Percentiles rank a stretch among this genome's conserved stretches.
Conservation (phyloP, 2,113 vertebrate species). For the Nesogale talazaci region DNA sequence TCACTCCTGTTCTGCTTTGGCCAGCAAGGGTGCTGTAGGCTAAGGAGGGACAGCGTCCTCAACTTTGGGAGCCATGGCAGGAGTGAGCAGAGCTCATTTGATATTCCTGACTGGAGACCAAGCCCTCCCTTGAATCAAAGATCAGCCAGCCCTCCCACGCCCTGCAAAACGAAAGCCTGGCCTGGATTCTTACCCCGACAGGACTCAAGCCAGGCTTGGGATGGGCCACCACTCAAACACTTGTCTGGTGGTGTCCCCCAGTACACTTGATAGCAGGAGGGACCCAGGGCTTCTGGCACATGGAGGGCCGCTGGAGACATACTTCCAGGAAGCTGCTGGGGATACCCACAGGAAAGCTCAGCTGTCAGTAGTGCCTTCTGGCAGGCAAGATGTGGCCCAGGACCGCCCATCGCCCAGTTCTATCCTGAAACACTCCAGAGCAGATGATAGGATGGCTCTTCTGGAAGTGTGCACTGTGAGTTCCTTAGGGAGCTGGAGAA, state of each 20-base stretch:
- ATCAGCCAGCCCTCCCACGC: not conserved
- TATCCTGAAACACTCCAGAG: not conserved
- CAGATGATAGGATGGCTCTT: not conserved
- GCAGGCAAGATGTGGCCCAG: not conserved
- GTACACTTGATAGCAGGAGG: constrained; percentile 57
- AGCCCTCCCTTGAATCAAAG: not conserved
- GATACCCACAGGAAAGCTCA: constrained; percentile 33
- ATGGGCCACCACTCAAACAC: not conserved
- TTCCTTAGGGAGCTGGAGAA: too few relatives aligned
- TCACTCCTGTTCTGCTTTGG: not conserved
- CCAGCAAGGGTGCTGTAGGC: not conserved
- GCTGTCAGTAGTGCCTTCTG: not conserved
- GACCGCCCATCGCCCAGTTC: not conserved
- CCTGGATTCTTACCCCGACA: constrained; percentile 73
- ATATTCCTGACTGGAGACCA: not conserved
- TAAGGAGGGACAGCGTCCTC: not conserved
- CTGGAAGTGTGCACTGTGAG: not conserved
- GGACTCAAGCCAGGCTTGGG: constrained; percentile 56
- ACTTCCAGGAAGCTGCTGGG: not conserved
- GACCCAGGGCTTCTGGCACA: not conserved
- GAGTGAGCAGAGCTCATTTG: not conserved
- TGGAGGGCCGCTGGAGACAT: constrained; percentile 18
- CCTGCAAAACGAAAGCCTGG: not conserved
- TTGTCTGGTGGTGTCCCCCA: constrained; percentile 31
- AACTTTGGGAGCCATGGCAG: not conserved